Evolutionary conservation across 37 sponge, comb jelly and placozoan species (phyloP).

Genomic region (Cliona cf. orientalis): DNA sequence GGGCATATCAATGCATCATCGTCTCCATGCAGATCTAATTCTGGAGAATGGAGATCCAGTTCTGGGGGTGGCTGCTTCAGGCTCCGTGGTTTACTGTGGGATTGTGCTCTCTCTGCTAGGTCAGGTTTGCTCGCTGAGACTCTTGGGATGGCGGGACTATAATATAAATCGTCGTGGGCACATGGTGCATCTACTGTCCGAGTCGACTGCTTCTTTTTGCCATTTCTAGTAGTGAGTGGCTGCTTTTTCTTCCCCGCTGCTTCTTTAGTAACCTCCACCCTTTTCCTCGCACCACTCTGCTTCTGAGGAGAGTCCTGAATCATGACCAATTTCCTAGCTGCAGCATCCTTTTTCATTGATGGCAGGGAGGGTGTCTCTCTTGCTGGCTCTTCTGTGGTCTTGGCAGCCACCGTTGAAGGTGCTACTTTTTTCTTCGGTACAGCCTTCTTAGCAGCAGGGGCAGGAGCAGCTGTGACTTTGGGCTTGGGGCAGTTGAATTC

Average conservation of each 20-base stretch:
- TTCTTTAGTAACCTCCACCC: neutral
- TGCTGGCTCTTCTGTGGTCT: neutral
- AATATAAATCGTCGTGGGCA: too few species aligned
- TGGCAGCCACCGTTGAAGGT: neutral
- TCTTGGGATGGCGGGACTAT: too few species aligned
- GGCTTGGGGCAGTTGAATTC: neutral
- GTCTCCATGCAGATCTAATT: neutral
- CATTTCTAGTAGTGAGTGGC: neutral
- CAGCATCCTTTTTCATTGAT: neutral
- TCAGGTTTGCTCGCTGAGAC: too few species aligned
- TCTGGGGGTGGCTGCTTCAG: too few species aligned
- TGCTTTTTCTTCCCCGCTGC: slow-evolving; percentile 2
- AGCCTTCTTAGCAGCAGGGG: neutral
- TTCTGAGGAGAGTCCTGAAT: neutral
- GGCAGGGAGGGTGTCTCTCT: neutral
- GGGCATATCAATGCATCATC: neutral
- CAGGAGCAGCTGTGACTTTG: neutral
- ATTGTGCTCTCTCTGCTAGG: too few species aligned
- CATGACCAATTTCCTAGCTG: neutral
- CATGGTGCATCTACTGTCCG: too few species aligned
- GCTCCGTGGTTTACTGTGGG: too few species aligned
- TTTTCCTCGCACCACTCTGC: neutral
- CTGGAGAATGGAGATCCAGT: neutral
- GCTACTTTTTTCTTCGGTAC: neutral
- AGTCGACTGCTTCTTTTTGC: too few species aligned